These are phyloP conservation scores for Rattus norvegicus DNA, from an alignment of 2,113 vertebrate genomes.

Conservation along the genomic window DNA sequence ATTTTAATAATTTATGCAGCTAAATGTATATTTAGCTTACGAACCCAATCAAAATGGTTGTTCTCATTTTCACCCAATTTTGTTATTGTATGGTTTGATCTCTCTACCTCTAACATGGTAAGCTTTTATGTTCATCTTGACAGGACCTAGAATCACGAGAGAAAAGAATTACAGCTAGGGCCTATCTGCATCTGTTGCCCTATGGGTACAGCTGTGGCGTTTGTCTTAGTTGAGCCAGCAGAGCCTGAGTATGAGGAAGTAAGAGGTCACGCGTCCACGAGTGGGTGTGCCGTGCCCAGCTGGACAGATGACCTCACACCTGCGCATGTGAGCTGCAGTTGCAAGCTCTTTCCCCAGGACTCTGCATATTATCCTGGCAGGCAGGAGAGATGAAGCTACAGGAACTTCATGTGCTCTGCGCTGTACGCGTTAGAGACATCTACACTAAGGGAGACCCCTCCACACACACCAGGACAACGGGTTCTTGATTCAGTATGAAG, in stretches of 20 bases:
- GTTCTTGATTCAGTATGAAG: not conserved
- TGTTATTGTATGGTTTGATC: not conserved
- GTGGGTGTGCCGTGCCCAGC: not conserved
- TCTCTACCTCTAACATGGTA: not conserved
- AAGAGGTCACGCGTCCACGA: too few relatives aligned
- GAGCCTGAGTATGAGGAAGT: not conserved
- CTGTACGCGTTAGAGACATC: not conserved
- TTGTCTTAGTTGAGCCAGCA: not conserved
- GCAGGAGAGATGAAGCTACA: not conserved
- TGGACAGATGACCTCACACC: not conserved
- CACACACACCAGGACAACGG: not conserved
- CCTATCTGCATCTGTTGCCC: not conserved
- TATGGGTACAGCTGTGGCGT: not conserved
- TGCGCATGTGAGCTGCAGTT: not conserved
- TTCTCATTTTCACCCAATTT: not conserved
- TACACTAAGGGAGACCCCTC: not conserved
- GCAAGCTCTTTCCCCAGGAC: too few relatives aligned
- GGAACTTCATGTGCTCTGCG: not conserved
- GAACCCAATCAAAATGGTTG: not conserved
- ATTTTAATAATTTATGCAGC: not conserved
- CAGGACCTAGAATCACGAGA: not conserved
- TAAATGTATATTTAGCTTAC: constrained; percentile 8
- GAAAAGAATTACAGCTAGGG: not conserved
- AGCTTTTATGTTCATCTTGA: not conserved
- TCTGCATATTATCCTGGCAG: not conserved